phyloP scores from a whole-genome alignment of 2,113 vertebrate species.

The Pituophis catenifer region DNA sequence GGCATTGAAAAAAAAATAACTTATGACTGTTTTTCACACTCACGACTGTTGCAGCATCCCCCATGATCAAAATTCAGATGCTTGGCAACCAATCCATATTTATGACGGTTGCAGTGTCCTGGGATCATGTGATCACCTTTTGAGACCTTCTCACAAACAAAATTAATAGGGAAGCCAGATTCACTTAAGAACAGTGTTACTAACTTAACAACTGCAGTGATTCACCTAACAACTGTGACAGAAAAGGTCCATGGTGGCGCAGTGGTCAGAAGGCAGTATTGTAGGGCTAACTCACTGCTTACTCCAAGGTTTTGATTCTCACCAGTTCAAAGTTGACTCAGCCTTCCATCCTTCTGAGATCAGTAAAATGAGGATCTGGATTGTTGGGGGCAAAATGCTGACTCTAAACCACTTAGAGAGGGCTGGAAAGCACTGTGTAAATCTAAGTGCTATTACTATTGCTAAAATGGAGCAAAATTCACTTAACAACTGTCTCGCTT shows the following conservation, averaged over 20 bases:
- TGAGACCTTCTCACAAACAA: not conserved
- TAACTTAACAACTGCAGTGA: not conserved
- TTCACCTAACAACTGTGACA: not conserved
- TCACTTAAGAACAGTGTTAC: not conserved
- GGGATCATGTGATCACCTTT: not conserved
- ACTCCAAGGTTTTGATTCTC: not conserved
- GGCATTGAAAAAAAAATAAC: not conserved
- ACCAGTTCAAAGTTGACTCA: not conserved
- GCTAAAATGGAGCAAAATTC: not conserved
- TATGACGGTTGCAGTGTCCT: not conserved
- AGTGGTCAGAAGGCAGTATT: not conserved
- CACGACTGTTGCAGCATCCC: not conserved
- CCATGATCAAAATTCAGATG: not conserved
- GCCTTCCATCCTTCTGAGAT: not conserved
- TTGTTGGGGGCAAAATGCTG: not conserved
- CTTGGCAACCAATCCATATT: not conserved
- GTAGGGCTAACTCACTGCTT: not conserved
- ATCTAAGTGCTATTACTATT: not conserved
- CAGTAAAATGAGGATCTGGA: not conserved
- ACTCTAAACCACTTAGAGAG: not conserved
- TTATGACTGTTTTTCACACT: not conserved
- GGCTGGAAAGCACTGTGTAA: not conserved
- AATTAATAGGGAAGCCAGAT: not conserved
- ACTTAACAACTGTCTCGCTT: not conserved
- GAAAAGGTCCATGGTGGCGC: not conserved